Evolutionary conservation across 2,113 vertebrate species (phyloP).

Genomic region (Heterocephalus glaber): DNA sequence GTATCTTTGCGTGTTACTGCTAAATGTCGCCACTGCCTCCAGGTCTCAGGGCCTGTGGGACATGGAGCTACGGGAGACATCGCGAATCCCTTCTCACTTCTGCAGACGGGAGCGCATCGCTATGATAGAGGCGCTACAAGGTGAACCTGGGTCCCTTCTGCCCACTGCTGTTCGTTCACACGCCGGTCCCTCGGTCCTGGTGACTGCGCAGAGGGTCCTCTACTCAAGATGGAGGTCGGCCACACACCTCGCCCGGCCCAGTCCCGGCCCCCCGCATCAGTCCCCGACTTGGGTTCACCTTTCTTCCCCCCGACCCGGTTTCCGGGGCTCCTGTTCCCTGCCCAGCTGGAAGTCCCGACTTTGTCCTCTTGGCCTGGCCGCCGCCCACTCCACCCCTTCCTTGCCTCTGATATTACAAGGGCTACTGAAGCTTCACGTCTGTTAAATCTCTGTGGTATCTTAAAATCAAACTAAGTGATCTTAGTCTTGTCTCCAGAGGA

Average conservation of each 20-base stretch:
- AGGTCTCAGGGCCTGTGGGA: neutral
- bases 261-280: neutral
- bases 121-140: constrained; percentile 83
- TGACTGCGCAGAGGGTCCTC: neutral
- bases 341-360: neutral
- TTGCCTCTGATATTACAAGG: neutral
- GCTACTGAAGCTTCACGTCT: neutral
- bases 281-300: fast-evolving
- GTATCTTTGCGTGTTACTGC: constrained; percentile 2
- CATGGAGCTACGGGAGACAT: neutral
- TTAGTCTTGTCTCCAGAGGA: neutral
- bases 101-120: constrained; percentile 69
- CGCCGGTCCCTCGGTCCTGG: neutral
- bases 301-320: neutral
- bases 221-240: neutral
- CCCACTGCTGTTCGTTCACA: neutral
- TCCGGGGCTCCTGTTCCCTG: neutral
- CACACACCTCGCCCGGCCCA: neutral
- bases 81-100: constrained; percentile 70
- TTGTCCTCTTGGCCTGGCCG: fast-evolving
- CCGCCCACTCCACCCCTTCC: neutral
- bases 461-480: neutral
- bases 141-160: constrained; percentile 70
- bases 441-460: neutral
- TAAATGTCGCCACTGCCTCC: constrained; percentile 52